Conservation (phyloP, 1,140 invertebrate species). For the Macrotrachela quadricornifera region DNA sequence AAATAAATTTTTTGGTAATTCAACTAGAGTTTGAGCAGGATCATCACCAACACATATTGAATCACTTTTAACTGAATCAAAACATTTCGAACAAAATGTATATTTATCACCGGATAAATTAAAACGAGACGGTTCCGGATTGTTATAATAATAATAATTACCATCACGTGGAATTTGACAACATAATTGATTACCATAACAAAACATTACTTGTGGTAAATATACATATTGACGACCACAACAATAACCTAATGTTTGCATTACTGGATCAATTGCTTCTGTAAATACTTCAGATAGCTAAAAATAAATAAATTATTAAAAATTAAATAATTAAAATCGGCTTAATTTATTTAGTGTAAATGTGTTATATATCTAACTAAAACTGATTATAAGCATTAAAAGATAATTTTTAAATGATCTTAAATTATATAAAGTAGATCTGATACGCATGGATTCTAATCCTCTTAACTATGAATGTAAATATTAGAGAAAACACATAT, state of each 20-base stretch:
- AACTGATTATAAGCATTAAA: no score
- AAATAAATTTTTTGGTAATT: conserved; percentile 3
- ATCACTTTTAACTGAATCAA: conserved; percentile 93
- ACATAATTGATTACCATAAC: conserved; percentile 93
- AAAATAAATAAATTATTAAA: no score
- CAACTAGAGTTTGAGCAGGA: conserved; percentile 32
- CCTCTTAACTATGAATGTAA: no score
- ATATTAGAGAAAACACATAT: no score
- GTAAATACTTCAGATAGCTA: conserved; percentile 72
- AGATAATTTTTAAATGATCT: no score
- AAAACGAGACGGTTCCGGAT: conserved; percentile 44
- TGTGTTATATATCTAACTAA: no score
- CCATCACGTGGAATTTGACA: conserved; percentile 80
- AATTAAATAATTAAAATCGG: no score
- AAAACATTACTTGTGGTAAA: conserved; percentile 93
- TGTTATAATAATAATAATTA: conserved; percentile 92
- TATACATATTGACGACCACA: conserved; percentile 95
- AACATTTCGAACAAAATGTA: conserved; percentile 98
- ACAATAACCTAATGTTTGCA: conserved; percentile 91
- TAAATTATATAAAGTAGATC: no score
- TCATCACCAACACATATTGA: conserved; percentile 70
- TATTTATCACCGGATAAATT: conserved; percentile 49
- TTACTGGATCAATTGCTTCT: conserved; percentile 88
- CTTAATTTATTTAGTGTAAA: no score
- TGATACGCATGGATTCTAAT: no score